phyloP scores from a whole-genome alignment of 2,888 invertebrate genomes.

The Steinernema carpocapsae region DNA sequence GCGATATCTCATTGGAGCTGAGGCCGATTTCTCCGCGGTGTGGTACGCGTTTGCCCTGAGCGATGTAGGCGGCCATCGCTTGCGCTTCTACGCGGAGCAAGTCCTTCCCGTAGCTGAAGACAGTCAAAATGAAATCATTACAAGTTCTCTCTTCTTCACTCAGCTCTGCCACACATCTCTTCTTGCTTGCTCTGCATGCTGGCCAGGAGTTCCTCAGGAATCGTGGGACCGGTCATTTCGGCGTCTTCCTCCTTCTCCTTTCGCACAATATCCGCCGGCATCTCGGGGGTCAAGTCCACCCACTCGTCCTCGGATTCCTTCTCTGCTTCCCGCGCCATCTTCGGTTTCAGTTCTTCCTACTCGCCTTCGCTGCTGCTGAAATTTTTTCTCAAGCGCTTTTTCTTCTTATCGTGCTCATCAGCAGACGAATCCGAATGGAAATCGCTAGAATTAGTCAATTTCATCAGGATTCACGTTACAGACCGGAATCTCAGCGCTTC shows the following conservation, averaged over 20 bases:
- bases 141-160: slow-evolving; percentile 41
- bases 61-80: slow-evolving; percentile 98
- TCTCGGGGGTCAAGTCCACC: slow-evolving; percentile 57
- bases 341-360: no score
- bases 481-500: slow-evolving; percentile 8
- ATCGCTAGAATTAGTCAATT: not conserved
- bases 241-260: slow-evolving; percentile 50
- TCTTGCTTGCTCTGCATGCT: slow-evolving; percentile 35
- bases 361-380: no score
- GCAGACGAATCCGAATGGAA: not conserved
- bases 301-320: no score
- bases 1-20: slow-evolving; percentile 85
- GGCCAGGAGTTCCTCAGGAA: slow-evolving; percentile 50
- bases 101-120: slow-evolving; percentile 75
- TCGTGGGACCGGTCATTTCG: slow-evolving; percentile 49
- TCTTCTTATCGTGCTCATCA: slow-evolving; percentile 55
- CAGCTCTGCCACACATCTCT: slow-evolving; percentile 39
- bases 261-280: slow-evolving; percentile 47
- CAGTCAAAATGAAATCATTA: not conserved
- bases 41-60: slow-evolving; percentile 97
- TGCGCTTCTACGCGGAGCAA: slow-evolving; percentile 94
- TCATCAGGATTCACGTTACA: not conserved
- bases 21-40: slow-evolving; percentile 97
- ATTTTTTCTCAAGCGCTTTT: slow-evolving; percentile 8
- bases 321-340: no score